Base-by-base conservation (phyloP, 2,113 vertebrate genomes). In the Glaucidium brasilianum region DNA sequence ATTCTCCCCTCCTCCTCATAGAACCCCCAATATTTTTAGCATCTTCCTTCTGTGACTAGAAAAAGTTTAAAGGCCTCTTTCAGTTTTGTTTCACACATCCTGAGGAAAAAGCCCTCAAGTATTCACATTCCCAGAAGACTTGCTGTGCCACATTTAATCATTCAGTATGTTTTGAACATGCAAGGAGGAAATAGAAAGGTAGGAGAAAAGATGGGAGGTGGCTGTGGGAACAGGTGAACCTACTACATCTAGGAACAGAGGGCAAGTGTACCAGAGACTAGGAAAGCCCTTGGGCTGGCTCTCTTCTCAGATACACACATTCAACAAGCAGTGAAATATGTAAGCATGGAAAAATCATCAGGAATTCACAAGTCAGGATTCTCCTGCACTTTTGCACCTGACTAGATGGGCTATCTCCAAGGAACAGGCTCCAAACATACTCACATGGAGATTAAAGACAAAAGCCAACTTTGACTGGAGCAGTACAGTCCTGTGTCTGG, bases 161-260 rank as follows among this genome's bases (percentile, higher is more conserved):
- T 55, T 90, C 21, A 4, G 10, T 2, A 0, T 18, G 35, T 34
- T 83, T 47, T 27, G 41, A 88, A 59, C 22, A 8, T 0, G 0
- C 41, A 34, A 90, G 43, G 49, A 82, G 29, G 39, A 41, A 84
- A 56, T 5, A 52, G 85, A 85, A 83, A 67, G 4, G 25, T 82
- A 10, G 45, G 8, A 74, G 32, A 85, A 60, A 56, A 83, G 62
- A 53, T 60, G 19, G n/a, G 25, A 90, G 10, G 17, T 3, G 4
- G 53, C 32, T 60, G 29, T 56, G 67, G 45, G 52, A 86, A 74
- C 16, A 83, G 58, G 27, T 3, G 15, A 75, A 72, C 32, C 67
- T 63, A 16, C 43, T 89, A 26, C 29, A 45, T 26, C 49, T 25
- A 69, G 34, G 29, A 87, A 43, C 27, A 50, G 74, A 45, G 22